These are phyloP conservation scores for Cheirogaleus medius DNA, from an alignment of 2,113 vertebrate genomes.

Conservation along the genomic window DNA sequence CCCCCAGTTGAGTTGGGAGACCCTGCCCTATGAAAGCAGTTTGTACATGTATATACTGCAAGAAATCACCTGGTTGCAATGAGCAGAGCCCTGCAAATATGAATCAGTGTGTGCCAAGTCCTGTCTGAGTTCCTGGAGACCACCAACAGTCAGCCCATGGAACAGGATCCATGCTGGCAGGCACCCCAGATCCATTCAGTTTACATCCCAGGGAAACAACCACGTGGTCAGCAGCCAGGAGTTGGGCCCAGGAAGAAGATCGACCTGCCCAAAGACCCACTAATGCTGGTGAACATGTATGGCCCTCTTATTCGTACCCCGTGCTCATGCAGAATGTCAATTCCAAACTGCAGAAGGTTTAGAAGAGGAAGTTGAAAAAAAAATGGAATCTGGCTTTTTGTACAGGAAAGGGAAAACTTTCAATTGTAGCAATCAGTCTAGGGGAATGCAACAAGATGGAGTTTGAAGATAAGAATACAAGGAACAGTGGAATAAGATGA, in stretches of 20 bases:
- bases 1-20: neutral
- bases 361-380: conserved; percentile 57
- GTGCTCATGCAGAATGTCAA: neutral
- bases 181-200: neutral
- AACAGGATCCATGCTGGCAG: conserved; percentile 25
- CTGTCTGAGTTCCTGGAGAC: conserved; percentile 51
- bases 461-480: conserved; percentile 19
- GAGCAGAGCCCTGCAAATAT: neutral
- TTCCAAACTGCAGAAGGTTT: neutral
- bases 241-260: neutral
- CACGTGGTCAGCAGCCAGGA: neutral
- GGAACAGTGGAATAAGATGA: neutral
- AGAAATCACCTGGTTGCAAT: conserved; percentile 41
- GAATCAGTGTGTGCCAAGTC: neutral
- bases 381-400: conserved; percentile 46
- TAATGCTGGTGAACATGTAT: conserved; percentile 6
- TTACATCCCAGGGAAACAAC: conserved; percentile 29
- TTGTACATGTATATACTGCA: neutral
- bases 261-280: neutral
- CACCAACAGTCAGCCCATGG: conserved; percentile 51
- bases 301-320: conserved; percentile 49
- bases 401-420: conserved; percentile 19
- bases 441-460: neutral
- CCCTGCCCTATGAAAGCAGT: neutral
- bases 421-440: neutral